A percentile compares a stretch with the other conserved stretches of the same genome.
Evolutionary conservation across 30 jellyfish, hydroid and myxozoan species (phyloP).

Genomic region (Nemopilema nomurai): DNA sequence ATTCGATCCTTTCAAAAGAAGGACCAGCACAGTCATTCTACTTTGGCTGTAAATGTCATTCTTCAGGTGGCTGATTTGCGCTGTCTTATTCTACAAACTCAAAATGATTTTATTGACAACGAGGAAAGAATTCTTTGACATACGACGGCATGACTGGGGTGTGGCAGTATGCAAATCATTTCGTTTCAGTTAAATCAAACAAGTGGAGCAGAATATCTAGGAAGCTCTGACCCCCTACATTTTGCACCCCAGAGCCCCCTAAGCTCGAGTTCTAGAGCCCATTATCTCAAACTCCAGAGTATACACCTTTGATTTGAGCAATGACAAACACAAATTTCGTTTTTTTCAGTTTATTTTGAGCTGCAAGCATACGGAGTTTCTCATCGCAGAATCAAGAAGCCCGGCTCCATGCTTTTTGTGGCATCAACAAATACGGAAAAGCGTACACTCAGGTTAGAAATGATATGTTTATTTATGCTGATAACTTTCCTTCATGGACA

Average conservation of each 20-base stretch:
- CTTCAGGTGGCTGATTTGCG: no score
- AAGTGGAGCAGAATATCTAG: no score
- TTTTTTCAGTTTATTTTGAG: conserved; percentile 32
- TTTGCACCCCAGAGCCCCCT: not conserved
- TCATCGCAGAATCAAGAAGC: conserved; percentile 33
- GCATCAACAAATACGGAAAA: conserved; percentile 54
- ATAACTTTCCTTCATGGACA: no score
- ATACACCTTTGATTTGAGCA: not conserved
- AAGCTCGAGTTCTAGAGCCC: not conserved
- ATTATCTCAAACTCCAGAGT: not conserved
- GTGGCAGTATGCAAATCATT: no score
- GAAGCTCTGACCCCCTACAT: not conserved
- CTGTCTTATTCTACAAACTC: no score
- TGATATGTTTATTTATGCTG: not conserved
- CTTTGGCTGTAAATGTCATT: no score
- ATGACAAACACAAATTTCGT: not conserved
- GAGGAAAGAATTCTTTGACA: no score
- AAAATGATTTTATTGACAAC: no score
- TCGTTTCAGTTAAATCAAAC: no score
- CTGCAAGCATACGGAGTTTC: conserved; percentile 30
- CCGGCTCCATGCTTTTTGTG: conserved; percentile 3
- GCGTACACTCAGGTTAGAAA: conserved; percentile 45
- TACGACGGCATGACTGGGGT: no score
- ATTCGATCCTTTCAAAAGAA: no score
- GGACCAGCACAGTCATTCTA: no score